These are phyloP conservation scores for Dexiosoma caninum DNA, from an alignment of 2,888 invertebrate species.

Conservation along the genomic window DNA sequence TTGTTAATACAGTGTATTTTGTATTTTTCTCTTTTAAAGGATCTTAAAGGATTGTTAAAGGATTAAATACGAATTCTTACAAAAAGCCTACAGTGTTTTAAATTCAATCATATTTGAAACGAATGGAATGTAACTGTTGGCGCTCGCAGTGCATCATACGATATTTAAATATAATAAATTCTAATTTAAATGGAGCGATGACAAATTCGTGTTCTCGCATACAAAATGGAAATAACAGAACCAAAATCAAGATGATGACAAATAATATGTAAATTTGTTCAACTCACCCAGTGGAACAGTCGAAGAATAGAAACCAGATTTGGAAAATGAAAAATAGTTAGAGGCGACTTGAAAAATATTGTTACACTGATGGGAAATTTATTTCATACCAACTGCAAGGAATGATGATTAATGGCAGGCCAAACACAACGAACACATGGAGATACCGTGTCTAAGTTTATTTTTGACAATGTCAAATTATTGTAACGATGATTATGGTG, in stretches of 20 bases:
- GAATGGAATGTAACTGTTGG: too few species aligned
- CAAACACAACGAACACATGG: not conserved
- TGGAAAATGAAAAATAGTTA: conserved; percentile 2
- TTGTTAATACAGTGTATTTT: too few species aligned
- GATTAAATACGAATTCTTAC: too few species aligned
- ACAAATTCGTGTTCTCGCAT: conserved; percentile 42
- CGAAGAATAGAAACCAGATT: not conserved
- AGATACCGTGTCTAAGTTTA: not conserved
- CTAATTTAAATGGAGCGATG: conserved; percentile 49
- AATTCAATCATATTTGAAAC: too few species aligned
- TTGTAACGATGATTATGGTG: not conserved
- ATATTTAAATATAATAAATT: conserved; percentile 41
- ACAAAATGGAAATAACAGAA: not conserved
- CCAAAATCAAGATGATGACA: conserved; percentile 37
- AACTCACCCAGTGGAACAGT: conserved; percentile 31
- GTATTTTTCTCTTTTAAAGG: too few species aligned
- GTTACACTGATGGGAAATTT: conserved; percentile 16
- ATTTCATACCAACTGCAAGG: conserved; percentile 29
- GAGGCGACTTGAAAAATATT: conserved; percentile 35
- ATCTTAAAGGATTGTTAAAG: too few species aligned
- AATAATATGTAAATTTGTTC: conserved; percentile 58
- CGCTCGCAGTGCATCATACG: too few species aligned
- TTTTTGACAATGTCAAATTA: not conserved
- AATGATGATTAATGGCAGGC: conserved; percentile 58
- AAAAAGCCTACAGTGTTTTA: too few species aligned